Evolutionary conservation across 2,113 vertebrate genomes (phyloP).

Genomic region (Equus quagga): DNA sequence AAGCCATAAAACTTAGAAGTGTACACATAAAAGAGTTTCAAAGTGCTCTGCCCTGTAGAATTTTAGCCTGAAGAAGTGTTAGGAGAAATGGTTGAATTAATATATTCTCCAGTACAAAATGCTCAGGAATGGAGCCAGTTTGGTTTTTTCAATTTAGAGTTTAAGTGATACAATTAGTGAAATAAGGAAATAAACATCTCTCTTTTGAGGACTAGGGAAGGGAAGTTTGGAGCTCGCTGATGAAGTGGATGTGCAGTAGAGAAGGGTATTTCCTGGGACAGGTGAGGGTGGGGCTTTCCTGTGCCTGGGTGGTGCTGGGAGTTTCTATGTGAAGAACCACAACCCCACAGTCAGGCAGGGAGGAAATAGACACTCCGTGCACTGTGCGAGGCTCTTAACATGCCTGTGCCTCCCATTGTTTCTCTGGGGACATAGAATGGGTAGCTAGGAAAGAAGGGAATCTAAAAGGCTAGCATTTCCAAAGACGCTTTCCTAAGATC

Average conservation of each 20-base stretch:
- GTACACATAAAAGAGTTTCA: not conserved
- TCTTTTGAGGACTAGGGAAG: not conserved
- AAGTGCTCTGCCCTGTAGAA: not conserved
- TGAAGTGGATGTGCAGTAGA: not conserved
- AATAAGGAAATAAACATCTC: not conserved
- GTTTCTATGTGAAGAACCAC: not conserved
- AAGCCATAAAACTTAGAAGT: not conserved
- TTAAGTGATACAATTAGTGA: not conserved
- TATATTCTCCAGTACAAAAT: not conserved
- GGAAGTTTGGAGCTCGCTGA: not conserved
- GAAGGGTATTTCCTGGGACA: not conserved
- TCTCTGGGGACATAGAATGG: not conserved
- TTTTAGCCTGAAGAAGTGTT: not conserved
- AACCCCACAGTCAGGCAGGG: not conserved
- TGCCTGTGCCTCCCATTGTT: not conserved
- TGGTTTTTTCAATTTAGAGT: not conserved
- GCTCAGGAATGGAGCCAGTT: not conserved
- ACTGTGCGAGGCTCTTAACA: not conserved
- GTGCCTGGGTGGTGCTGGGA: not conserved
- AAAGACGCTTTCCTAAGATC: not conserved
- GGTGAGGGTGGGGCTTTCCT: not conserved
- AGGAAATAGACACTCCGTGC: not conserved
- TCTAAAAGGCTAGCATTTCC: not conserved
- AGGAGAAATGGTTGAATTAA: not conserved
- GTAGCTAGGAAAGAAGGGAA: not conserved